Conservation (phyloP, 2,797 vertebrate genomes). For the Rhodeus uyekii region DNA sequence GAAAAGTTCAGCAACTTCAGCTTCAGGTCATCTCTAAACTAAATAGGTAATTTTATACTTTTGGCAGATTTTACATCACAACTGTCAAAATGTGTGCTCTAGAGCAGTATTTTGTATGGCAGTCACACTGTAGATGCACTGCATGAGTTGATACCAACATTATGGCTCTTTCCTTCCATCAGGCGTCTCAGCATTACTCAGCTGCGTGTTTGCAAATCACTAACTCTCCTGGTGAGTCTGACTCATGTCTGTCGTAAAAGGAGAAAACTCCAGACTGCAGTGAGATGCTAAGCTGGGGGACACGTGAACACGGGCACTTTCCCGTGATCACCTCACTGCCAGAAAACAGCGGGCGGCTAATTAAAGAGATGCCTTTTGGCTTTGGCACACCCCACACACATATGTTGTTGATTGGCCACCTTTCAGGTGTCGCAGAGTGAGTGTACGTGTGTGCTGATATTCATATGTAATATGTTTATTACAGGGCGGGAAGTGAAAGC, state of each 20-base stretch:
- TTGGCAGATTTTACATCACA: background rate
- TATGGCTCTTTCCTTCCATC: slow-evolving; percentile 16
- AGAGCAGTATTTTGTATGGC: background rate
- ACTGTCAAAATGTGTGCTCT: background rate
- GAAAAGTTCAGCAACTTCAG: background rate
- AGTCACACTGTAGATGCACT: slow-evolving; percentile 31
- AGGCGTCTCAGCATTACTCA: slow-evolving; percentile 43
- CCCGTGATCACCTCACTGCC: slow-evolving; percentile 45
- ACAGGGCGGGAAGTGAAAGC: slow-evolving; percentile 34
- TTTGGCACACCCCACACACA: slow-evolving; percentile 82
- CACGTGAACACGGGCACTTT: slow-evolving; percentile 48
- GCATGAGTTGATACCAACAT: slow-evolving; percentile 27
- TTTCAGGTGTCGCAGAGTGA: slow-evolving; percentile 76
- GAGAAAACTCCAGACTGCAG: slow-evolving; percentile 69
- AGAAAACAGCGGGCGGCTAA: slow-evolving; percentile 70
- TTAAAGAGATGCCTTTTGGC: slow-evolving; percentile 80
- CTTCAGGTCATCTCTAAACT: too few species aligned
- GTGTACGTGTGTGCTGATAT: slow-evolving; percentile 59
- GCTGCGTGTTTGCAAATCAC: slow-evolving; percentile 31
- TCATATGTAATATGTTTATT: slow-evolving; percentile 53
- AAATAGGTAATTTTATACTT: background rate
- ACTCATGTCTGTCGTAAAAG: slow-evolving; percentile 74
- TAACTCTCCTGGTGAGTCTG: slow-evolving; percentile 53
- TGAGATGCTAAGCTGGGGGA: slow-evolving; percentile 59
- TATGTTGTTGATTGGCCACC: slow-evolving; percentile 85